Evolutionary conservation across 2,888 invertebrate species (phyloP), one percentile per base, ranked within the genome.

Genomic region (Aplocera efformata): DNA sequence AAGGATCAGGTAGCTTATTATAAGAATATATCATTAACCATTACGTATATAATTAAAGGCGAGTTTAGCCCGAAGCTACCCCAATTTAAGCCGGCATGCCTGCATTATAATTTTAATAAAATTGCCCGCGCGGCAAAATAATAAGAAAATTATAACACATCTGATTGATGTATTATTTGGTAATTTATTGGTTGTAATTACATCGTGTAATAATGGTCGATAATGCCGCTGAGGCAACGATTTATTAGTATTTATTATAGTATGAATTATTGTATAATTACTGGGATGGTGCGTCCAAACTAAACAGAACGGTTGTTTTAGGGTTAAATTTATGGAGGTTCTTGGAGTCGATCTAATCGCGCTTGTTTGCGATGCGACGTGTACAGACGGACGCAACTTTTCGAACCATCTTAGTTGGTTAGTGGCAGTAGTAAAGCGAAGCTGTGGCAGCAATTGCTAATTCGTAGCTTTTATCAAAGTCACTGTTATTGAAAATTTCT

Each of bases 141-240:
- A 75, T 69, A 74, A 75, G 71, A 73, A 84, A 86, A 85, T 86
- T 86, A 85, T 88, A 86, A 88, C 85, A 86, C 85, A 79, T 86
- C 86, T 86, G 86, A 88, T 88, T 86, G 86, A 88, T 86, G 86
- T 84, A 86, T 84, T 86, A 88, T 88, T 86, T 82, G 82, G 77
- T 85, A 86, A 88, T 86, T 88, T 88, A 88, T 88, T 79, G 85
- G 70, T 58, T 74, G 78, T 88, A 88, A 88, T 88, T 85, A 88
- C 83, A 86, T 85, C 81, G 76, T 80, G 82, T 86, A 86, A 86
- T 86, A 84, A 81, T 77, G 77, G 78, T 67, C 63, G 79, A 84
- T 86, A 86, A 86, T 85, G 73, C 76, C 63, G 66, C 62, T 72
- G 76, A 65, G 69, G 73, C 74, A 66, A 81, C 73, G 79, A 86